These are phyloP conservation scores for Saccostrea echinata DNA, from an alignment of 1,140 invertebrate species.

Conservation along the genomic window DNA sequence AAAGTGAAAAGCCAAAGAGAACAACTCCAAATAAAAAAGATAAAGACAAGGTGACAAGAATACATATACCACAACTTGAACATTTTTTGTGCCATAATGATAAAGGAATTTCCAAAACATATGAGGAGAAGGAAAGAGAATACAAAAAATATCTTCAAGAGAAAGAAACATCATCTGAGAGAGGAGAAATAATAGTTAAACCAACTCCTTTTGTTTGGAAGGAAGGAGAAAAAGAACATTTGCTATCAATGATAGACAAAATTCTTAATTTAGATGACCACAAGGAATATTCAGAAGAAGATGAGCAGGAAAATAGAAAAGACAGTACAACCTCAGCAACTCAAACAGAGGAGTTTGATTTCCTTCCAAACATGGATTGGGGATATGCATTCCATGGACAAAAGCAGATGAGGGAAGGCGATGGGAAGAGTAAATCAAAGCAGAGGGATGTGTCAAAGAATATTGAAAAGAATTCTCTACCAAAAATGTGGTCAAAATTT, in stretches of 20 bases:
- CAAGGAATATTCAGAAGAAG: not conserved
- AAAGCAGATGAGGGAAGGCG: not conserved
- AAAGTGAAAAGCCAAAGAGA: not conserved
- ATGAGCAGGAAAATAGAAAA: not conserved
- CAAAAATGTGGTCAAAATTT: too few species aligned
- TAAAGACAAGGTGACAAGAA: not conserved
- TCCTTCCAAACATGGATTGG: not conserved
- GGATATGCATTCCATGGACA: not conserved
- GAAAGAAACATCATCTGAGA: not conserved
- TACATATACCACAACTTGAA: not conserved
- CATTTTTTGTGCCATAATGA: not conserved
- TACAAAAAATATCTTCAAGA: conserved; percentile 22
- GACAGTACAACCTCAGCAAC: not conserved
- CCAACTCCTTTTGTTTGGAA: conserved; percentile 2
- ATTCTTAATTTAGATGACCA: not conserved
- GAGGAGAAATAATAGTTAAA: not conserved
- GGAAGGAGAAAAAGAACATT: not conserved
- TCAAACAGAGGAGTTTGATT: not conserved
- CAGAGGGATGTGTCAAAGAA: not conserved
- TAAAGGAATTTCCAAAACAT: not conserved
- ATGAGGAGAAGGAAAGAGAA: conserved; percentile 42
- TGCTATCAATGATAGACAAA: conserved; percentile 1
- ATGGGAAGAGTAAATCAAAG: not conserved
- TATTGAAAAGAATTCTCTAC: not conserved
- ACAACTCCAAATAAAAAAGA: not conserved